Base-by-base conservation (phyloP, 2,797 vertebrate genomes). In the Epinephelus malabaricus region DNA sequence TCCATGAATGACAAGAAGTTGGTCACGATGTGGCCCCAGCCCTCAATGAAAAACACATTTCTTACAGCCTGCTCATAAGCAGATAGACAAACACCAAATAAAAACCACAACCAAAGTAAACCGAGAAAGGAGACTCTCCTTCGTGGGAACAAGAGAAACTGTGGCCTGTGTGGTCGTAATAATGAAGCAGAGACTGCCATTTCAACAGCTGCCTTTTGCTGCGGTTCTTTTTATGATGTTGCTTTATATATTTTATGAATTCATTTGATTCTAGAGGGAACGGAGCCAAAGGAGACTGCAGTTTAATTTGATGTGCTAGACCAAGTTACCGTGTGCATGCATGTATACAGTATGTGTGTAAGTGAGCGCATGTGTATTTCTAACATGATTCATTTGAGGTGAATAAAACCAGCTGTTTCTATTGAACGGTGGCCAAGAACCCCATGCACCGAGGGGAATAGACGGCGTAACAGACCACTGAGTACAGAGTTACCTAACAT, bases 361-460 rank as follows among this genome's bases (percentile, higher is more conserved):
- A 78, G 84, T 83, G 75, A 78, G 83, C 79, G 74, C 77, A 74
- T 78, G 88, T 85, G 87, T 85, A 74, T 80, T 86, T 71, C 74
- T 58, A 85, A 72, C 78, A 78, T 84, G 78, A 91, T 94, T 93
- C 76, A 87, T 92, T 89, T 90, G 81, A 56, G 77, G 82, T 91
- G 90, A 95, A 92, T 89, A 91, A 93, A 95, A 94, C 83, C 94
- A 94, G 88, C 92, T 95, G 92, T 91, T 94, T 88, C 79, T 84
- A 63, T 88, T 94, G 93, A 94, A 83, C 45, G 4, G 59, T 80
- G 60, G 91, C 93, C 92, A 93, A 89, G 63, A 90, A 60, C 62
- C 78, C 73, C 71, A 23, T 34, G 50, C 45, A 78, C 75, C 47
- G 3, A 47, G 23, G 87, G 78, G 84, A 86, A 71, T 61, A 79